Evolutionary conservation across 2,113 vertebrate species (phyloP), one percentile per base, ranked within the genome.

Genomic region (Astatoreochromis straeleni): DNA sequence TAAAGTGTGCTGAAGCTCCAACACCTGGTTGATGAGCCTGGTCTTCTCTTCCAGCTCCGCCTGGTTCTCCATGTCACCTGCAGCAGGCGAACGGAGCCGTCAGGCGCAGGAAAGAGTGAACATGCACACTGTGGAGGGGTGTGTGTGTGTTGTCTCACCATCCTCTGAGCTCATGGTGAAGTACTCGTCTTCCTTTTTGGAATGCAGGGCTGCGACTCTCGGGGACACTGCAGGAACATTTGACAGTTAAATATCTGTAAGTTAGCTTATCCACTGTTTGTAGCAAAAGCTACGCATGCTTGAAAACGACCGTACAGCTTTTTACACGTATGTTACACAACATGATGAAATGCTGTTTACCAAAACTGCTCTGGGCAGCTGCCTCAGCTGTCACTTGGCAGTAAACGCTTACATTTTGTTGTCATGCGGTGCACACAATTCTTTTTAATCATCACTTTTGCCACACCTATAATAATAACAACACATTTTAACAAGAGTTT

Each of bases 1-100:
- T 75, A 99, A 97, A 5, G 99, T 99, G 93, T 99, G 98, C 92
- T 99, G 99, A 40, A 99, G 97, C 95, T 99, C 99, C 96, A 99
- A 95, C 87, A 99, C 99, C 89, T 99, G 99, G 90, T 99, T 99
- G 91, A 99, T 99, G 93, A 99, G 97, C 90, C 99, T 96, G 2
- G 97, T 99, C 97, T 99, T 99, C 94, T 99, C 99, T 96, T 99
- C 99, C 96, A 99, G 93, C 95, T 99, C 99, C 92, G 98, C 98
- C 95, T 98, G 98, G 97, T 99, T 99, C 96, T 99, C 99, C 95
- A 98, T 95, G 92, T 99, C 98, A 95, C 98, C 97, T 97, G 94
- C 45, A 78, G 81, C 7, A 55, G 35, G 14, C 1, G 10, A n/a
- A 47, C 51, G 54, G 8, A 16, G 55, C 33, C n/a, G 40, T 80